Percentiles rank a stretch among this genome's conserved stretches.
Conservation (phyloP, 1,140 invertebrate genomes). For the Ganaspis sp. region DNA sequence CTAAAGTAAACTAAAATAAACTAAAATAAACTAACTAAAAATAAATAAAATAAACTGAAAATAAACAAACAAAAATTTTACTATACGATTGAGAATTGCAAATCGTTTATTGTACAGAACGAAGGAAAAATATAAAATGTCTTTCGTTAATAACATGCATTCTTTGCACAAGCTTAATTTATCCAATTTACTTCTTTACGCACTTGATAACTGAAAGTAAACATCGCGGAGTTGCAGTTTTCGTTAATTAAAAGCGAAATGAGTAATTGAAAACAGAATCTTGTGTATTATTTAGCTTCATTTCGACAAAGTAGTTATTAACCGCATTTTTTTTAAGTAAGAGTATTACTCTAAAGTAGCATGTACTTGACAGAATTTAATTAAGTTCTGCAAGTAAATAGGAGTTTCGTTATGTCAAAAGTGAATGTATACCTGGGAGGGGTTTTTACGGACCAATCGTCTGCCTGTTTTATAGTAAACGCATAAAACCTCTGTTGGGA, state of each 20-base stretch:
- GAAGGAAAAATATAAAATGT: too few relatives aligned
- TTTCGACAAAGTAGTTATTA: neutral
- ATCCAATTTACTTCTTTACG: too few relatives aligned
- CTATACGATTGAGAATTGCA: too few relatives aligned
- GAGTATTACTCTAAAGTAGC: neutral
- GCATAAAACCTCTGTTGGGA: neutral
- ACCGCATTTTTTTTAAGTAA: neutral
- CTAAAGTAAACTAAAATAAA: too few relatives aligned
- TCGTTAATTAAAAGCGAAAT: neutral
- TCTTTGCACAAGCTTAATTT: too few relatives aligned
- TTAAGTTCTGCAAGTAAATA: neutral
- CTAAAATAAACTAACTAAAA: too few relatives aligned
- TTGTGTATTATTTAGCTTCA: neutral
- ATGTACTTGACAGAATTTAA: slow-evolving; percentile 3
- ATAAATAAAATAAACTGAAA: too few relatives aligned
- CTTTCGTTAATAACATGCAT: too few relatives aligned
- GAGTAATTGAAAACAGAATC: neutral
- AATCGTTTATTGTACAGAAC: too few relatives aligned
- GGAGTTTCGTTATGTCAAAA: neutral
- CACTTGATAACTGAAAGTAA: too few relatives aligned
- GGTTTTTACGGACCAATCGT: neutral
- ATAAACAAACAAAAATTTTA: too few relatives aligned
- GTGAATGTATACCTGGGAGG: neutral
- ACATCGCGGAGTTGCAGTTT: too few relatives aligned
- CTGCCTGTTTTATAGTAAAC: neutral